Percentiles rank a stretch among this genome's conserved stretches.
phyloP scores from a whole-genome alignment of 2,797 vertebrate species.

The Rhynchotus rufescens region DNA sequence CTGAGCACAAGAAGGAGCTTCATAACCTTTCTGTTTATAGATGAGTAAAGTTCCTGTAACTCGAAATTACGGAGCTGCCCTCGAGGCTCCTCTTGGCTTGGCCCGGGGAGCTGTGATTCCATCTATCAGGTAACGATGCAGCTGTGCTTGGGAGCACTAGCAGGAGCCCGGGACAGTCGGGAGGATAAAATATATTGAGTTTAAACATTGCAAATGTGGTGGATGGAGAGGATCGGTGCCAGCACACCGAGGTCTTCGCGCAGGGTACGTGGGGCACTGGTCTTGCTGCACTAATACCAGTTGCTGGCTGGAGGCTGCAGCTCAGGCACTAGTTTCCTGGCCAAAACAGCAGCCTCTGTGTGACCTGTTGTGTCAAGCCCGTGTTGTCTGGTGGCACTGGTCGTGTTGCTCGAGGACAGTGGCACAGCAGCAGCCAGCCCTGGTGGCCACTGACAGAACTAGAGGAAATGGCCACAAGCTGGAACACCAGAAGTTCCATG shows the following conservation, averaged over 20 bases:
- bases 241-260: not conserved
- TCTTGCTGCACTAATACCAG: too few species aligned
- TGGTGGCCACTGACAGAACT: too few species aligned
- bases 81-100: not conserved
- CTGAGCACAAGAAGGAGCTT: not conserved
- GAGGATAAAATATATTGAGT: not conserved
- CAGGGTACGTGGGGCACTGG: too few species aligned
- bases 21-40: not conserved
- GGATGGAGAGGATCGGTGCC: not conserved
- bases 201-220: not conserved
- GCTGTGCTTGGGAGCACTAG: not conserved
- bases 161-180: rapidly evolving
- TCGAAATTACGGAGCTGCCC: not conserved
- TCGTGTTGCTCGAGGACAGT: rapidly evolving
- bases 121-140: not conserved
- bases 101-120: not conserved
- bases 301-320: not conserved
- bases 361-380: rapidly evolving
- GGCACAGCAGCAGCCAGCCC: not conserved
- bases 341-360: not conserved
- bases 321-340: not conserved
- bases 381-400: rapidly evolving
- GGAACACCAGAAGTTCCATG: too few species aligned
- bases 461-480: too few species aligned
- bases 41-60: not conserved